Conservation (phyloP, 2,797 vertebrate genomes). For the Micromesistius poutassou region DNA sequence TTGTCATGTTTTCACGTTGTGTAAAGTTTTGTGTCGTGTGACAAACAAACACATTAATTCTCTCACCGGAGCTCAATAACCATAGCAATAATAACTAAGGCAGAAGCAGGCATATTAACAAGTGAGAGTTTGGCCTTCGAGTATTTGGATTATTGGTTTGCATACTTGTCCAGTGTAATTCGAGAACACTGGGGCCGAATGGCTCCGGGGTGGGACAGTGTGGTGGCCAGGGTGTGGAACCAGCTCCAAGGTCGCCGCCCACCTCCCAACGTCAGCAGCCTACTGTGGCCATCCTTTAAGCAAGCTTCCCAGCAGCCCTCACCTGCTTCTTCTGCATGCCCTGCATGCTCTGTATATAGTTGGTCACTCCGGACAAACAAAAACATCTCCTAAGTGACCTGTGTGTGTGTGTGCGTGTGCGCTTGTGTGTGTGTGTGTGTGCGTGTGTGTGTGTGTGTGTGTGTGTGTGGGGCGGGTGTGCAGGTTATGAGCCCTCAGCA, state of each 20-base stretch:
- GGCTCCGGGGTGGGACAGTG: too few species aligned
- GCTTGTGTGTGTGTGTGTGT: too few species aligned
- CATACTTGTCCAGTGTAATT: neutral
- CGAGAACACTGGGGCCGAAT: neutral
- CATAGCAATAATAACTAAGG: too few species aligned
- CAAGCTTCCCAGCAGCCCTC: too few species aligned
- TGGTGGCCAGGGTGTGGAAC: neutral
- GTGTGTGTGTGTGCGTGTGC: too few species aligned
- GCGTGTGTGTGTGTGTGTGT: too few species aligned
- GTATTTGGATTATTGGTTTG: neutral
- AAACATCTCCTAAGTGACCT: neutral
- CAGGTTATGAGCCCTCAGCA: slow-evolving; percentile 89
- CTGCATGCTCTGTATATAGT: neutral
- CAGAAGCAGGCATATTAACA: neutral
- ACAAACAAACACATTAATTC: neutral
- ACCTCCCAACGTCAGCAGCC: neutral
- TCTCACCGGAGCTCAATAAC: too few species aligned
- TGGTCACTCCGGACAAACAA: neutral
- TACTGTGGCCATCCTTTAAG: neutral
- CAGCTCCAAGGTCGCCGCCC: neutral
- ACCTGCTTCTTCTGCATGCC: too few species aligned
- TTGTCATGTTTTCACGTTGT: too few species aligned
- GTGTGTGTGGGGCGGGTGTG: slow-evolving; percentile 12
- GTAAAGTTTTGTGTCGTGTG: neutral
- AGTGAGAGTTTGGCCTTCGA: neutral